Conservation (phyloP, 1,140 invertebrate genomes). For the Homalodisca vitripennis region DNA sequence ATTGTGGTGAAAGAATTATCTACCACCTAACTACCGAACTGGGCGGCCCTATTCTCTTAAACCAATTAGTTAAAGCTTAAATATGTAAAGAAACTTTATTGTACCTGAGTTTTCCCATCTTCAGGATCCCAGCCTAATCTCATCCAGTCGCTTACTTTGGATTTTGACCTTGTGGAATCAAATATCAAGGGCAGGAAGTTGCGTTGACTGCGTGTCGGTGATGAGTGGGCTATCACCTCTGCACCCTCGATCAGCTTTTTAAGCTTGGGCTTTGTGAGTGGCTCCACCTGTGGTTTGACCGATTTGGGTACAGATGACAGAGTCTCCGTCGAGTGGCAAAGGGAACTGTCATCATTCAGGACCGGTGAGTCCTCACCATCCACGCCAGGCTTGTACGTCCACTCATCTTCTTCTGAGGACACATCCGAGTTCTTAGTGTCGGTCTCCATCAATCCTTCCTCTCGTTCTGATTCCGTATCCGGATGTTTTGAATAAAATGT, state of each 20-base stretch:
- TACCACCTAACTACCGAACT: no score
- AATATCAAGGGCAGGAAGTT: neutral
- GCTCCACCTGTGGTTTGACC: neutral
- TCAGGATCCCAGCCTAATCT: neutral
- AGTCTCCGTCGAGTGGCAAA: constrained; percentile 1
- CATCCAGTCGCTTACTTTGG: constrained; percentile 22
- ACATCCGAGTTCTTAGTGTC: constrained; percentile 50
- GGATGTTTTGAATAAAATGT: constrained; percentile 81
- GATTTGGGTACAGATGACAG: constrained; percentile 6
- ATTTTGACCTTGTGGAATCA: constrained; percentile 18
- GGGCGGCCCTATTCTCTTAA: no score
- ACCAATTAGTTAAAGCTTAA: no score
- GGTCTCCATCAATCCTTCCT: constrained; percentile 54
- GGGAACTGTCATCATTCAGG: neutral
- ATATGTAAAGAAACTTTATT: no score
- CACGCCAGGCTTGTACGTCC: constrained; percentile 29
- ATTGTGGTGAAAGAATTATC: no score
- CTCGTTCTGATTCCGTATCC: constrained; percentile 65
- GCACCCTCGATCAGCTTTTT: constrained; percentile 4
- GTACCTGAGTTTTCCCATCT: neutral
- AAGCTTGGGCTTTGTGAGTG: constrained; percentile 7
- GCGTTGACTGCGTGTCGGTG: neutral
- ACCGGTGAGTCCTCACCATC: neutral
- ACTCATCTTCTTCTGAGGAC: constrained; percentile 44
- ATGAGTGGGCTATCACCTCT: neutral